Evolutionary conservation across 2,888 invertebrate species (phyloP), one percentile per base, ranked within the genome.

Genomic region (Autographa pulchrina): DNA sequence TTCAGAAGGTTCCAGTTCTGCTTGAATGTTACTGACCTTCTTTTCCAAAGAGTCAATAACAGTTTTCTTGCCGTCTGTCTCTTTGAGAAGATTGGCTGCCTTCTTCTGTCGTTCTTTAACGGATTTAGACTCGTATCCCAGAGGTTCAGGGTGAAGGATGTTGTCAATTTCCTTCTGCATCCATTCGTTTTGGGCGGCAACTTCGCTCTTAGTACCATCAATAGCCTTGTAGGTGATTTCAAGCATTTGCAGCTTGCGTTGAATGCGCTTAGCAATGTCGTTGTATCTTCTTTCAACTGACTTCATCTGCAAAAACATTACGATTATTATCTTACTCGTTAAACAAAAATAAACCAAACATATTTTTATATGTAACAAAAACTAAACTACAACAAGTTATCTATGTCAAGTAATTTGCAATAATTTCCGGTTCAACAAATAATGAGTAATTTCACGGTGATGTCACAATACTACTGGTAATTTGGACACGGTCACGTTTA

Each of bases 201-300:
- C 98, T 94, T 99, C 98, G 71, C 96, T 97, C 87, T 97, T 97
- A 0, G 98, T 98, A 1, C 97, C 97, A 76, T 98, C 98, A 68
- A 98, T 97, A 43, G 98, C 98, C 89, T 98, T 98, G 84, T 97
- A 97, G 0, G 98, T 98, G 79, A 97, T 98, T 85, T 98, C 98
- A 63, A 99, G 92, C 79, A 98, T 97, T 92, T 98, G 98, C 0
- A 97, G 94, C 90, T 98, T 99, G 66, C 99, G 97, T 89, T 98
- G 98, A 64, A 98, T 96, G 67, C 98, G 97, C 90, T 98, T 99
- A 0, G 97, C 96, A 0, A 98, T 97, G 86, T 99, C 99, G 77
- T 97, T 97, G 87, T 98, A 98, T 75, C 98, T 96, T 78, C 98
- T 96, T 88, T 99, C 98, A 0, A 98, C 96, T 0, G 98, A 97